Conservation (phyloP, 2,888 invertebrate species). For the Baronia brevicornis region DNA sequence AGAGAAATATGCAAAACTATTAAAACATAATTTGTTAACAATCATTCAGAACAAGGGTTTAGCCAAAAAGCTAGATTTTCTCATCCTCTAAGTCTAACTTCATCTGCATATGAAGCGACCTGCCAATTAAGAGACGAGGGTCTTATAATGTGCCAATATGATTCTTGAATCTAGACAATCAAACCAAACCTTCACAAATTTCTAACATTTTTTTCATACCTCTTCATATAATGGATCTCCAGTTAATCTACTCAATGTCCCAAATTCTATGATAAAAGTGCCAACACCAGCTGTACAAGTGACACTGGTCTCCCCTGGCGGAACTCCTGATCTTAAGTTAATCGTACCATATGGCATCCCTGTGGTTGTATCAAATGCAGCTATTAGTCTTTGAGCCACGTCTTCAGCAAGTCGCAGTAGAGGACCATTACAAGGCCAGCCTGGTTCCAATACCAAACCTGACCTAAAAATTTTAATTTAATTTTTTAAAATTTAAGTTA, state of each 20-base stretch:
- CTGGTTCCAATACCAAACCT: constrained; percentile 87
- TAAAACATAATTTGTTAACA: too few species aligned
- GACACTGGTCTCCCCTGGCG: constrained; percentile 94
- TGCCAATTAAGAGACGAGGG: too few species aligned
- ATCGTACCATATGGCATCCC: constrained; percentile 99
- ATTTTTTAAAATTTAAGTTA: constrained; percentile 6
- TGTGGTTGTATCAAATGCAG: constrained; percentile 91
- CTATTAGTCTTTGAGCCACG: constrained; percentile 92
- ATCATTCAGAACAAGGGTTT: too few species aligned
- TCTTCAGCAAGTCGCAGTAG: constrained; percentile 94
- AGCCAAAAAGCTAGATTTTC: too few species aligned
- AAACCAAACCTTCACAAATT: background rate
- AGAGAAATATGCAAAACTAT: too few species aligned
- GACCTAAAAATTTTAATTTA: constrained; percentile 67
- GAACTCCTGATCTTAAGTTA: constrained; percentile 93
- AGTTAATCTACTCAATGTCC: constrained; percentile 92
- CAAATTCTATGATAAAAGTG: constrained; percentile 97
- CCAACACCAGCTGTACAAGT: constrained; percentile 99
- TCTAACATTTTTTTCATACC: constrained; percentile 44
- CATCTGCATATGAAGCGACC: too few species aligned
- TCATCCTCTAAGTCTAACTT: too few species aligned
- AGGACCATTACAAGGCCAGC: constrained; percentile 99
- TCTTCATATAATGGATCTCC: constrained; percentile 97
- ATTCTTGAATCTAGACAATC: too few species aligned
- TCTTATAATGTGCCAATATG: too few species aligned